Base-by-base conservation (phyloP, 2,797 vertebrate genomes). In the Borostomias antarcticus region DNA sequence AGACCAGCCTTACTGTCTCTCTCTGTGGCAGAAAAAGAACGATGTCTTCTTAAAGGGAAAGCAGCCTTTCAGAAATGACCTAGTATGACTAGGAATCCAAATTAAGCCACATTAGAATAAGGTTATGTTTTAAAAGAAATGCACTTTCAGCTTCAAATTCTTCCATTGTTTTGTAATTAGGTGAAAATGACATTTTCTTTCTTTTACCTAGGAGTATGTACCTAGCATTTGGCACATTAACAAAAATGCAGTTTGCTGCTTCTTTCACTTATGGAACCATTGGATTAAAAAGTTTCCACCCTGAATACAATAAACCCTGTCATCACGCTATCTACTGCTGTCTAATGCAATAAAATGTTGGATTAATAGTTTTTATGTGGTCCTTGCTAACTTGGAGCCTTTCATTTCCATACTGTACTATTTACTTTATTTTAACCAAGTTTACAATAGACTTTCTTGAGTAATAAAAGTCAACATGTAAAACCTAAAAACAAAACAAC, bases 311-410 rank as follows among this genome's bases (percentile, higher is more conserved):
- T 63, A 70, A 59, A 45, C 35, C 70, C 61, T 70, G 62, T 69
- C 64, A 67, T 84, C 74, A 67, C 77, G 77, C 82, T 87, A 60
- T n/a, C n/a, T 81, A 69, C 68, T 85, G 80, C 82, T 89, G 86
- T 86, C 78, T 84, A 85, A 88, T 82, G 88, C 89, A 91, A 91
- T 91, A 89, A 89, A 86, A 75, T 53, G 45, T 58, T 81, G 69
- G 68, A 65, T 70, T 75, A 65, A 69, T 82, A 50, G 66, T 81
- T 78, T 78, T 69, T 53, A 32, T 52, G 45, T 17, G 32, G 26
- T 26, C 21, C 37, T 35, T 33, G n/a, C 15, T 21, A 58, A 13
- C 7, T n/a, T 32, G 5, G 40, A 47, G n/a, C 15, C n/a, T n/a
- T n/a, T n/a, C n/a, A n/a, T n/a, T n/a, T n/a, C n/a, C n/a, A 33